Evolutionary conservation across 1,140 invertebrate species (phyloP).

Genomic region (Alviniconcha marisindica): DNA sequence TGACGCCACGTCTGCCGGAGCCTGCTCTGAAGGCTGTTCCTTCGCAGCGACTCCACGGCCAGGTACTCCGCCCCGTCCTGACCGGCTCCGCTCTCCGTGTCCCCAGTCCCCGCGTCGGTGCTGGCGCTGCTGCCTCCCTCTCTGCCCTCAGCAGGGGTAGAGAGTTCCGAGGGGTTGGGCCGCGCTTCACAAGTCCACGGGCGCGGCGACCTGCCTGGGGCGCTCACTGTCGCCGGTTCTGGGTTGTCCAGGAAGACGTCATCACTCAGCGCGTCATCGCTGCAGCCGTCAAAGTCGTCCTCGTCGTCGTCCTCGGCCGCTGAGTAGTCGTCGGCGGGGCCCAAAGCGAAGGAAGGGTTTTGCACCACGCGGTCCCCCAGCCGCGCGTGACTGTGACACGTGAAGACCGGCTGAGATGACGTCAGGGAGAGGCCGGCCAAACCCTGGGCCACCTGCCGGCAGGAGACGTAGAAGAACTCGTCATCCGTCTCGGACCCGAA

Average conservation of each 20-base stretch:
- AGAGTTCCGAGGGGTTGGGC: not conserved
- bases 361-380: not conserved
- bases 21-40: constrained; percentile 35
- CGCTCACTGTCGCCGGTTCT: not conserved
- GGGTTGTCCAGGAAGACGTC: constrained; percentile 31
- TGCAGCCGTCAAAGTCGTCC: constrained; percentile 13
- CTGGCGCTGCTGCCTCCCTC: not conserved
- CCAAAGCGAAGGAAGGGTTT: not conserved
- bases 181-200: no score
- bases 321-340: not conserved
- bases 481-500: constrained; percentile 32
- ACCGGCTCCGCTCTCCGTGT: not conserved
- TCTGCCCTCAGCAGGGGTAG: not conserved
- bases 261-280: constrained; percentile 33
- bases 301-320: not conserved
- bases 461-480: constrained; percentile 35
- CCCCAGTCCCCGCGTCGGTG: not conserved
- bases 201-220: no score
- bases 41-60: constrained; percentile 13
- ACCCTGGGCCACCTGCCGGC: constrained; percentile 9
- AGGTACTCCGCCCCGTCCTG: not conserved
- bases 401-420: not conserved
- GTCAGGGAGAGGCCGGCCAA: constrained; percentile 22
- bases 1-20: constrained; percentile 8
- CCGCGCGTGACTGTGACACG: not conserved